Base-by-base conservation (phyloP, 1,140 invertebrate species). In the Cyclargus thomasi region DNA sequence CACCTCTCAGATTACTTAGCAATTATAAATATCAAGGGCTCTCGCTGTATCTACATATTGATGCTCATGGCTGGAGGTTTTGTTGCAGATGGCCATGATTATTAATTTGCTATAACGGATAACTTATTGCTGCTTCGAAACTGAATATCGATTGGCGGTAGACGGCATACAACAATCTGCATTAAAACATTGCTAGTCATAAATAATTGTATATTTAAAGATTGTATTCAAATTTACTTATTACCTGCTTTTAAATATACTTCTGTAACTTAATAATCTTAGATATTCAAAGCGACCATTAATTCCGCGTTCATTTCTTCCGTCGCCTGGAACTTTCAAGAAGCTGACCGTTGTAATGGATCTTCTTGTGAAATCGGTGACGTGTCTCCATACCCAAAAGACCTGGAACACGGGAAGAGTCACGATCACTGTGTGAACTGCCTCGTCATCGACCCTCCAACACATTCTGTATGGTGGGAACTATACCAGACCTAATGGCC, bases 401-500 rank as follows among this genome's bases (percentile, higher is more conserved):
- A 18, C 63, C 75, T 77, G 73, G 10, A 74, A 76, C 70, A 53
- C 67, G 65, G 22, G 62, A 69, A 64, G 70, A 70, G 69, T 59
- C 18, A 59, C 18, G 55, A 59, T 59, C 53, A 66, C 22, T 71
- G 75, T 79, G 79, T 75, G 79, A 80, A 82, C 59, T 72, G 79
- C 76, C 64, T 71, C 63, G 76, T 82, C 80, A 81, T 70, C n/a
- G 55, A 65, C 35, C 68, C 62, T 55, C 59, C 57, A 62, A 70
- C 29, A 29, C 29, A 29, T 29, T 29, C 29, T 29, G 36, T 74
- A 68, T n/a, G 65, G 47, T 67, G 22, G 36, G 36, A 23, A 67
- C 68, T 35, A 18, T 55, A 55, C 53, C 22, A 35, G 47, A 55
- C n/a, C 14, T 67, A 67, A 67, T 67, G 53, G 65, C 55, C 55